Evolutionary conservation across 2,113 vertebrate genomes (phyloP), one percentile per base, ranked within the genome.

Genomic region (Pseudorasbora parva): DNA sequence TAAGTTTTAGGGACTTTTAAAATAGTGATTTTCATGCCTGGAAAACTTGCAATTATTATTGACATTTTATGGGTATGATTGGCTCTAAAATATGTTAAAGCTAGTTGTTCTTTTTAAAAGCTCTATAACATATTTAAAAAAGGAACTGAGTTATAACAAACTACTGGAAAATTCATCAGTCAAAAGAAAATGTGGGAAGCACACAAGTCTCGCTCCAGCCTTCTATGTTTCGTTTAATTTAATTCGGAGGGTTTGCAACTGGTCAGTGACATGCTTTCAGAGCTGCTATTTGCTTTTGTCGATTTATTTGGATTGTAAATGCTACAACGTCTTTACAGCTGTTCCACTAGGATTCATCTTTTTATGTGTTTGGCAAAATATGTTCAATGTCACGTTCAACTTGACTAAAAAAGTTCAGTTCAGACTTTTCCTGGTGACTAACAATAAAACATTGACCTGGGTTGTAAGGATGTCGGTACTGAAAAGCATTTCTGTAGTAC

Each of bases 311-410:
- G 77, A 59, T 82, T 69, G 73, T 66, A 84, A 81, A 82, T 83
- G 59, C 78, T 81, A 45, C 78, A 85, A 56, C 17, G 59, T 81
- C 33, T 33, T 4, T 37, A 37, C 33, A 37, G 33, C 37, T 37
- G 7, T 37, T 37, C 68, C 72, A 43, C 47, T 23, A 62, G 66
- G 78, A 83, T 21, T 54, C 76, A 62, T 85, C 60, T 82, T 75
- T 85, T 85, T 69, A 83, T 84, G 81, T 62, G 68, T 78, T 87
- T 81, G 49, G 71, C 72, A 84, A 81, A 45, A 81, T 83, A 54
- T 79, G 41, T 85, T 84, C 76, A 37, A 76, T n/a, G n/a, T 4
- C 68, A 47, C 5, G n/a, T 72, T 72, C 5, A 72, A 7, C 43
- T 72, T 47, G n/a, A 47, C 41, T 43, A 14, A 15, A 59, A 15